Conservation (phyloP, 2,113 vertebrate species). For the Todiramphus saurophagus region DNA sequence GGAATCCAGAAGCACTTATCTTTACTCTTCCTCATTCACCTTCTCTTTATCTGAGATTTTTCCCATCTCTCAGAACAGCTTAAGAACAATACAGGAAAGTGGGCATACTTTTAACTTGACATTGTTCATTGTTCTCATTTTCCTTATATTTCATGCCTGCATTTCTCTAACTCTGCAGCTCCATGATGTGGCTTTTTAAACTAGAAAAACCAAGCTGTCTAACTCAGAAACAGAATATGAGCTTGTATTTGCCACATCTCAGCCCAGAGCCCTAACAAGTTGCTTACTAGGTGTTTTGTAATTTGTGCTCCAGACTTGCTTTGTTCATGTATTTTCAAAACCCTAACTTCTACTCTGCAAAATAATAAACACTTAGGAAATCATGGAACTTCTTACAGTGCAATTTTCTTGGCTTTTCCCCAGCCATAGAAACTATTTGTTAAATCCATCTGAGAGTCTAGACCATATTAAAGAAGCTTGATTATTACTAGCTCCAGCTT, state of each 20-base stretch:
- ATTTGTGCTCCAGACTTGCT: not conserved
- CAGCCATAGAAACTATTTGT: constrained; percentile 5
- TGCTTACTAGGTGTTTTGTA: not conserved
- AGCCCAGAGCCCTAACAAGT: not conserved
- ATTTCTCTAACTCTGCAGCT: not conserved
- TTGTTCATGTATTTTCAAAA: not conserved
- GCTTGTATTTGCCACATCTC: not conserved
- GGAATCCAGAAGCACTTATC: not conserved
- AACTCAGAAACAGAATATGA: not conserved
- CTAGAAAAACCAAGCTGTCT: not conserved
- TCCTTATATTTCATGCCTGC: not conserved
- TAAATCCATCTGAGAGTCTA: constrained; percentile 36
- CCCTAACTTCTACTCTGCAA: not conserved
- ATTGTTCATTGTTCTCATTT: not conserved
- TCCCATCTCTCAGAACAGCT: not conserved
- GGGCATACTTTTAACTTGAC: not conserved
- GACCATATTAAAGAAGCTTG: constrained; percentile 32
- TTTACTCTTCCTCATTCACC: not conserved
- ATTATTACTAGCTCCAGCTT: constrained; percentile 46
- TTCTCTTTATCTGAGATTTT: not conserved
- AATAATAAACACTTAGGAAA: not conserved
- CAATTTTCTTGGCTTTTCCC: constrained; percentile 8
- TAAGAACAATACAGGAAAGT: not conserved
- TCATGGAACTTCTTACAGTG: not conserved
- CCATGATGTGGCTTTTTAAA: not conserved